Conservation (phyloP, 2,113 vertebrate species). For the Bettongia penicillata region DNA sequence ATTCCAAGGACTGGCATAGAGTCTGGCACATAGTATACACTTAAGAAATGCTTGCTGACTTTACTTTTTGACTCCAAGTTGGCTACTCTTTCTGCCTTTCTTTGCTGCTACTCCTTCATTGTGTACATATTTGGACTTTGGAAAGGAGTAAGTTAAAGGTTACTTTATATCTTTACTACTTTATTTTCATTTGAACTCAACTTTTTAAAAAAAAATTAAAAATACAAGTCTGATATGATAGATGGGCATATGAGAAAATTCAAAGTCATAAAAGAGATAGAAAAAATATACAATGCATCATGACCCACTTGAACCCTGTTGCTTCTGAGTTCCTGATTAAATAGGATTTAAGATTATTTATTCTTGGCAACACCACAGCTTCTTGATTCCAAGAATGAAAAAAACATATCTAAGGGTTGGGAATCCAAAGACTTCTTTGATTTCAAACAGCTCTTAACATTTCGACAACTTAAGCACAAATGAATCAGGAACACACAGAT, state of each 20-base stretch:
- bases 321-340: constrained; percentile 22
- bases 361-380: constrained; percentile 42
- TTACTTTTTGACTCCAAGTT: not conserved
- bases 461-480: constrained; percentile 72
- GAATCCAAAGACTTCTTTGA: constrained; percentile 58
- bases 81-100: not conserved
- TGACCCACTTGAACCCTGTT: not conserved
- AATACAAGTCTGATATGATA: not conserved
- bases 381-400: constrained; percentile 56
- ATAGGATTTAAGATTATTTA: constrained; percentile 9
- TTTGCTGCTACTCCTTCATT: not conserved
- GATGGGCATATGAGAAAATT: constrained; percentile 3
- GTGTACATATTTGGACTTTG: not conserved
- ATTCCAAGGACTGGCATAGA: not conserved
- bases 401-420: constrained; percentile 51
- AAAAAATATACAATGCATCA: not conserved
- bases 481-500: constrained; percentile 70
- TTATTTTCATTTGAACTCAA: not conserved
- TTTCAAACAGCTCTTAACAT: constrained; percentile 71
- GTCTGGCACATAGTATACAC: not conserved
- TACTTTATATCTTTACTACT: not conserved
- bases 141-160: not conserved
- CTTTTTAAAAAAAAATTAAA: constrained; percentile 13
- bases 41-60: not conserved
- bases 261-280: constrained; percentile 15